These are phyloP conservation scores for Campylorhamphus procurvoides DNA, from an alignment of 2,113 vertebrate species.

Conservation along the genomic window DNA sequence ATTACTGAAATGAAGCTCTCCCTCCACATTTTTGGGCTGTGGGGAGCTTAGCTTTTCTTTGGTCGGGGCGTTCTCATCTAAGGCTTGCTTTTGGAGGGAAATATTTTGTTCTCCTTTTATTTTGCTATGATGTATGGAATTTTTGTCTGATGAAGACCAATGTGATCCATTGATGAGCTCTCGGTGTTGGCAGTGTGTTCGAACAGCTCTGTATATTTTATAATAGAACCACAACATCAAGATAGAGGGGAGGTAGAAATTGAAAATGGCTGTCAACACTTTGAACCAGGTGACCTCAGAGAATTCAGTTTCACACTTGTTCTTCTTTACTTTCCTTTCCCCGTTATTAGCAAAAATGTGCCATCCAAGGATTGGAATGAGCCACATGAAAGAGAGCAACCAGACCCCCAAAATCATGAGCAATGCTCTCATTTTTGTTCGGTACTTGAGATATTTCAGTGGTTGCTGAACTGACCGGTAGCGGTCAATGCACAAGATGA, in stretches of 20 bases:
- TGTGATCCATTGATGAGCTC: slow-evolving; percentile 75
- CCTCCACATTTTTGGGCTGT: neutral
- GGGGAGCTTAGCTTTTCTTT: neutral
- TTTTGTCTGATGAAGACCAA: neutral
- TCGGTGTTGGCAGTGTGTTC: slow-evolving; percentile 82
- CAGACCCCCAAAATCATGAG: slow-evolving; percentile 86
- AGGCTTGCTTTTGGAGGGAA: neutral
- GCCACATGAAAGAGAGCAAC: slow-evolving; percentile 89
- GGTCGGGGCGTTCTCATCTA: neutral
- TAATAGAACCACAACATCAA: slow-evolving; percentile 93
- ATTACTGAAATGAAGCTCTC: neutral
- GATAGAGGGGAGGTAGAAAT: slow-evolving; percentile 92
- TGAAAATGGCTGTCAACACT: slow-evolving; percentile 86
- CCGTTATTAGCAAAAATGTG: slow-evolving; percentile 68
- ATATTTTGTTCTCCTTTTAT: neutral
- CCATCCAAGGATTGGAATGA: slow-evolving; percentile 93
- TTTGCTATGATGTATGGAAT: neutral
- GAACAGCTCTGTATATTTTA: slow-evolving; percentile 87
- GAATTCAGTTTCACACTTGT: slow-evolving; percentile 91
- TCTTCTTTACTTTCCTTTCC: slow-evolving; percentile 6
- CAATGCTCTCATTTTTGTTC: slow-evolving; percentile 85
- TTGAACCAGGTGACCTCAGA: slow-evolving; percentile 92
- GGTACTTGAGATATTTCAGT: slow-evolving; percentile 86
- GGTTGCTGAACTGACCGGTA: slow-evolving; percentile 93
- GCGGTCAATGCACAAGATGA: slow-evolving; percentile 90